Base-by-base conservation (phyloP, 2,888 invertebrate genomes). In the Caenorhabditis becei region DNA sequence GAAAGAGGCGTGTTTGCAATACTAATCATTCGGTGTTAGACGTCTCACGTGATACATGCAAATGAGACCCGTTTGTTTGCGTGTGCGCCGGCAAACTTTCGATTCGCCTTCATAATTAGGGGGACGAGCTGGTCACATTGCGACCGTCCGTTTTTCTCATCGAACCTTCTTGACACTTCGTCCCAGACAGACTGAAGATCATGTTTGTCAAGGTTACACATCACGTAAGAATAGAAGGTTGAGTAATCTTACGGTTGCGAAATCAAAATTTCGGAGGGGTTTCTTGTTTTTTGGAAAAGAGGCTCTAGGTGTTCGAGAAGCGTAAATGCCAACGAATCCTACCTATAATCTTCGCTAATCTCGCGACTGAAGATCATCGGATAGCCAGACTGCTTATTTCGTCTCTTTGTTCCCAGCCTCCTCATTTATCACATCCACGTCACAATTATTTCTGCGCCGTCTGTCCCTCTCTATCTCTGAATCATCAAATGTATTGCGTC, bases 401-500 rank as follows among this genome's bases (percentile, higher is more conserved):
- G 32, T 7, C 41, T 14, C 41, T 41, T 41, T 41, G 41, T 63
- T 63, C 35, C 20, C 49, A 23, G 44, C n/a, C 23, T 51, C n/a
- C 65, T 20, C 74, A 58, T 74, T 65, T 41, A 74, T 59, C 65
- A 59, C 56, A 18, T 1, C 53, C 53, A 53, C 53, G 53, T 53
- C 53, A 53, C 58, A 47, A 47, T 18, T n/a, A n/a, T 41, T 47
- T 47, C 66, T 54, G 32, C 53, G 53, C 66, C 35, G 10, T 51
- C 53, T 66, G 20, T 24, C 28, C 10, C 16, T 56, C 58, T 74
- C 20, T 37, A 35, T 58, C 51, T 51, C 47, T 74, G 65, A 74
- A 59, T 74, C 74, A 59, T 37, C 63, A 58, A 28, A 49, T 63
- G 63, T 72, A 63, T 65, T 63, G 59, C 59, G 41, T 62, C 72